Evolutionary conservation across 2,797 vertebrate genomes (phyloP).

Genomic region (Phoeniculus purpureus): DNA sequence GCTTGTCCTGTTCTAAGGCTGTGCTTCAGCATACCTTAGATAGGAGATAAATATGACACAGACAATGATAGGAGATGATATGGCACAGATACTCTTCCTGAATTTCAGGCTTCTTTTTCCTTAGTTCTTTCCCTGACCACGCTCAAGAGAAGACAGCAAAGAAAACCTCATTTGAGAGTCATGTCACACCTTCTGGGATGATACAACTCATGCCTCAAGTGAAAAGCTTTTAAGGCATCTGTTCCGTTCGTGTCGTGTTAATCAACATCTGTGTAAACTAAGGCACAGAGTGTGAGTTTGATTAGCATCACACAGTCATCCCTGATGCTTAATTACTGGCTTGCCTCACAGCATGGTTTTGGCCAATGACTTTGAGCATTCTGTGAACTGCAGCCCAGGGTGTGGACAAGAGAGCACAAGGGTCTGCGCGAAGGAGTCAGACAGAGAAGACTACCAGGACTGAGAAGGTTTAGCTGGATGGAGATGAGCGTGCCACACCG

Average conservation of each 20-base stretch:
- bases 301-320: neutral
- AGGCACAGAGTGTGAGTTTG: neutral
- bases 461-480: neutral
- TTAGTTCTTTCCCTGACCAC: neutral
- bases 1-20: neutral
- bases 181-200: neutral
- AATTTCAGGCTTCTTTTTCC: neutral
- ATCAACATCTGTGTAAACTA: neutral
- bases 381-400: neutral
- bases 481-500: rapidly evolving
- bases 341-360: neutral
- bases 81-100: neutral
- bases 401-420: neutral
- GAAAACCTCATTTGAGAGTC: neutral
- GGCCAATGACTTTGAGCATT: rapidly evolving
- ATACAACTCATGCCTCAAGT: neutral
- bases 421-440: neutral
- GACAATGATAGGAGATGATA: neutral
- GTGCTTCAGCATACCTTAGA: rapidly evolving
- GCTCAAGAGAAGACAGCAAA: neutral
- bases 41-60: neutral
- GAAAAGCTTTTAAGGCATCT: neutral
- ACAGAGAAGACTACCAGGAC: neutral
- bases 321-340: neutral
- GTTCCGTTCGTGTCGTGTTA: neutral